Percentiles rank a stretch among this genome's conserved stretches.
These are phyloP conservation scores for Anabacerthia variegaticeps DNA, from an alignment of 2,797 vertebrate genomes.

Conservation along the genomic window DNA sequence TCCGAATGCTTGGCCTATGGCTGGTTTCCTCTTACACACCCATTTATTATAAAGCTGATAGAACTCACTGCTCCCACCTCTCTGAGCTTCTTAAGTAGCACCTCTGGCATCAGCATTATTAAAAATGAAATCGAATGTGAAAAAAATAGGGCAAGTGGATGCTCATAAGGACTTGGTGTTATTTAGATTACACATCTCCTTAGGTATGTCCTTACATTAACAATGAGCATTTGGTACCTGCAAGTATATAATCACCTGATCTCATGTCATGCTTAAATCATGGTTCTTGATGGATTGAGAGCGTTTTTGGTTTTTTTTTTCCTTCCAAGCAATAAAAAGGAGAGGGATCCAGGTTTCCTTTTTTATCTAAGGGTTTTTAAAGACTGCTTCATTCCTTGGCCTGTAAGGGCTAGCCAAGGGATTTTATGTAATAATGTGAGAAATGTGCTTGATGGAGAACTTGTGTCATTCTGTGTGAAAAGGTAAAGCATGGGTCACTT, in stretches of 20 bases:
- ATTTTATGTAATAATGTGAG: slow-evolving; percentile 10
- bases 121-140: slow-evolving; percentile 45
- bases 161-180: not conserved
- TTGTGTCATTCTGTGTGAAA: not conserved
- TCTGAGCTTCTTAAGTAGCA: slow-evolving; percentile 53
- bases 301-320: not conserved
- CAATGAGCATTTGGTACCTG: not conserved
- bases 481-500: not conserved
- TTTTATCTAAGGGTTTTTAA: not conserved
- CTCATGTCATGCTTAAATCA: slow-evolving; percentile 36
- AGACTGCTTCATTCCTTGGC: not conserved
- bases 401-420: slow-evolving; percentile 29
- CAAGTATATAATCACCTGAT: slow-evolving; percentile 8
- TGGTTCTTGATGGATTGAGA: slow-evolving; percentile 25
- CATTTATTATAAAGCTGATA: slow-evolving; percentile 57
- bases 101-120: slow-evolving; percentile 44
- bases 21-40: slow-evolving; percentile 34
- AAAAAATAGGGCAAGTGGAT: slow-evolving; percentile 24
- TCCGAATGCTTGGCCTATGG: slow-evolving; percentile 55
- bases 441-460: not conserved
- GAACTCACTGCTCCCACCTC: not conserved
- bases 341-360: not conserved
- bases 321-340: not conserved
- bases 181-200: slow-evolving; percentile 26
- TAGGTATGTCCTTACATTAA: not conserved